Percentiles rank a stretch among this genome's conserved stretches.
Evolutionary conservation across 1,140 invertebrate species (phyloP).

Genomic region (Philotrypesis tridentata): DNA sequence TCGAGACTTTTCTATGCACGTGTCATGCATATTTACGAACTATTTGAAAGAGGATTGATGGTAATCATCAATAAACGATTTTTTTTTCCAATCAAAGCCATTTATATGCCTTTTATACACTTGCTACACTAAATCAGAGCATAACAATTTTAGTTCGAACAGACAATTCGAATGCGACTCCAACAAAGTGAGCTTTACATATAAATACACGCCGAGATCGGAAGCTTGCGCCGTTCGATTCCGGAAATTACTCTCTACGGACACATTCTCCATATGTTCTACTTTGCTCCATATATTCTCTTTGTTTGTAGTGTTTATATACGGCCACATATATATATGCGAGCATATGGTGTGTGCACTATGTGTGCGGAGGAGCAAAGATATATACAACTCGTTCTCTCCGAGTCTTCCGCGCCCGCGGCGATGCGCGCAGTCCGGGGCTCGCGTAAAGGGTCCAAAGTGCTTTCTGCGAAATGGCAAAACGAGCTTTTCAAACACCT

Average conservation of each 20-base stretch:
- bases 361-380: conserved; percentile 47
- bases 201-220: too few relatives aligned
- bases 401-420: conserved; percentile 45
- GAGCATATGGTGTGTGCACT: conserved; percentile 30
- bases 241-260: too few relatives aligned
- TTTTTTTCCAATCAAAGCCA: too few relatives aligned
- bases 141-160: too few relatives aligned
- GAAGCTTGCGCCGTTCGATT: too few relatives aligned
- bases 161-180: background rate
- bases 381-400: conserved; percentile 43
- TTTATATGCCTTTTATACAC: too few relatives aligned
- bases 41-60: too few relatives aligned
- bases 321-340: background rate
- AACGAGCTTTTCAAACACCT: background rate
- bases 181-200: conserved; percentile 7
- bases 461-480: conserved; percentile 20
- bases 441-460: conserved; percentile 45
- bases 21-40: too few relatives aligned
- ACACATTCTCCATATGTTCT: background rate
- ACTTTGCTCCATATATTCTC: background rate
- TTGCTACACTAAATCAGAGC: too few relatives aligned
- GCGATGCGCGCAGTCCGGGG: conserved; percentile 13
- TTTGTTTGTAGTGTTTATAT: conserved; percentile 5
- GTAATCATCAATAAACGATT: too few relatives aligned
- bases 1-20: too few relatives aligned